Evolutionary conservation across 2,888 invertebrate species (phyloP), one percentile per base, ranked within the genome.

Genomic region (Epinotia demarniana): DNA sequence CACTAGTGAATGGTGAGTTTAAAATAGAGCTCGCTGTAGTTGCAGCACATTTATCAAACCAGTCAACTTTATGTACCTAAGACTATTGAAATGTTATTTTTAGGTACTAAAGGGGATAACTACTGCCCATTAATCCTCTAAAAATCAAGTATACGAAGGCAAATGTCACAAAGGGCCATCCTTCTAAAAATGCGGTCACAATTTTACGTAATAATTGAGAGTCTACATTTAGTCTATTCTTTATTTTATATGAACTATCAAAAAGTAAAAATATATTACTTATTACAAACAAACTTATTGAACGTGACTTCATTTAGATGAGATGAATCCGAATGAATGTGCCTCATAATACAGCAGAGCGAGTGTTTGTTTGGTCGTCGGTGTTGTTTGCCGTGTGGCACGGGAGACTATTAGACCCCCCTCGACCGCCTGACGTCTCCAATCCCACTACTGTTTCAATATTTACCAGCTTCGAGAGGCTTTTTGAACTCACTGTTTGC

Each of bases 381-480:
- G 87, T 85, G 85, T 88, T 92, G 90, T 92, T 93, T 92, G 90
- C 87, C 86, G 86, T 89, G 88, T 86, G 92, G 91, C 95, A 93
- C 95, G 94, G 92, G 95, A 94, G 95, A 90, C 93, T 93, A 93
- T 93, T 93, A 93, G 90, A 88, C 86, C 75, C 80, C 76, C 82
- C 76, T 77, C 84, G 81, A 81, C 81, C 82, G 81, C 82, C 84
- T 87, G 92, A 90, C 91, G 90, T 89, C 92, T 91, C 89, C 91
- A 90, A 92, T 93, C 92, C 92, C 92, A 91, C 92, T 92, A 92
- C 93, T 93, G 90, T 90, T 93, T 92, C 93, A 94, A 94, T 94
- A 94, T 94, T 94, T 93, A 93, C 93, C 89, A 89, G 88, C 89
- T 93, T 90, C 91, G 90, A 92, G 93, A 92, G 93, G 91, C 93